Base-by-base conservation (phyloP, 2,888 invertebrate genomes). In the Caradrina clavipalpis region DNA sequence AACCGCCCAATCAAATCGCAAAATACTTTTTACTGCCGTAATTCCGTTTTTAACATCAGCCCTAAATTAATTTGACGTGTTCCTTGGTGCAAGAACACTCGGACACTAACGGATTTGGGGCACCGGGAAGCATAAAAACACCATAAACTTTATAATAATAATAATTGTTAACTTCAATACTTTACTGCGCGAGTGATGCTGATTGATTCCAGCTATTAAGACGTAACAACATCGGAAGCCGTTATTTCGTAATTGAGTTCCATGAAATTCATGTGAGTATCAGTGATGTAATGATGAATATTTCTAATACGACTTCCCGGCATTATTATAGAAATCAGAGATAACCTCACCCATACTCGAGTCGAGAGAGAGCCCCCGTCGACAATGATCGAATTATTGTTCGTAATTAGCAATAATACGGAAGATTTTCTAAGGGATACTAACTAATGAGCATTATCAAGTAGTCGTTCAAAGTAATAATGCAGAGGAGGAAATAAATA, bases 51-150 rank as follows among this genome's bases (percentile, higher is more conserved):
- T 76, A 47, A 78, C 45, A 56, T n/a, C 75, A 81, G 50, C 78
- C 82, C 82, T 83, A 71, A 61, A 73, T 58, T 59, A 69, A 60
- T 73, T 77, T 68, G 54, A 67, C 69, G 56, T 72, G 65, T 62
- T 74, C 68, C 42, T 58, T 54, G 50, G 60, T 59, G 53, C 58
- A 68, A 66, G 57, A 65, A 69, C 68, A 64, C 61, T 68, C 57
- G 65, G 59, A 51, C 59, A 45, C 17, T 45, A 47, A 51, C n/a
- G 57, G 35, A 82, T 65, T 61, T 80, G 64, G 85, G 76, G 56
- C 81, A 70, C 19, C 67, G 60, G 76, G 76, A 84, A 84, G 50
- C 19, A 54, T 84, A 80, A 84, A 80, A 82, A 73, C 58, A 60
- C 56, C 60, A 45, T 75, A 76, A 82, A 81, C 47, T 64, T 58